Percentiles rank a stretch among this genome's conserved stretches.
Evolutionary conservation across 2,113 vertebrate species (phyloP).

Genomic region (Willisornis vidua): DNA sequence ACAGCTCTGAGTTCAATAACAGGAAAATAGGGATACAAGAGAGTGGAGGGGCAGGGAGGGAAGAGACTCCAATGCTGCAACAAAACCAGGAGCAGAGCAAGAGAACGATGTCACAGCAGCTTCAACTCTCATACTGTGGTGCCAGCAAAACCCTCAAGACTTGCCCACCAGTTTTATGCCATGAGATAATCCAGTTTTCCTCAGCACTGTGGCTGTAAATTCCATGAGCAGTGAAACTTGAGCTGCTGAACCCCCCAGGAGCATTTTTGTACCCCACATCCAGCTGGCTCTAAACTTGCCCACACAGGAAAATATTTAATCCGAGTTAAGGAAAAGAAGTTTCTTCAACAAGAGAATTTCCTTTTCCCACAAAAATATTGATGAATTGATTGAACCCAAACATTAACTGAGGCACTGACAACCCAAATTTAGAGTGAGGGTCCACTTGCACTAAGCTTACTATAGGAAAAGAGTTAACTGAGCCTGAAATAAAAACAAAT

Average conservation of each 20-base stretch:
- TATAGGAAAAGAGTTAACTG: not conserved
- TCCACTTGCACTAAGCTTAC: not conserved
- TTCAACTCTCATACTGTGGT: not conserved
- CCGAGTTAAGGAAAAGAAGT: not conserved
- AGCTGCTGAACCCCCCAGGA: not conserved
- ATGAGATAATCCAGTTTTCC: not conserved
- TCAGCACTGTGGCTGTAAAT: not conserved
- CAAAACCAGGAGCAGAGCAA: not conserved
- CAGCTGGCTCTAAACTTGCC: not conserved
- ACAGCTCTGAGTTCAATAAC: not conserved
- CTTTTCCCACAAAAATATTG: not conserved
- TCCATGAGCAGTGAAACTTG: not conserved
- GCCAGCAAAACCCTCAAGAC: no score
- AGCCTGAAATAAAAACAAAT: slow-evolving; percentile 18
- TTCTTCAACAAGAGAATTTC: not conserved
- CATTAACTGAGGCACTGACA: not conserved
- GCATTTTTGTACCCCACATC: not conserved
- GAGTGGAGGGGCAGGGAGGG: not conserved
- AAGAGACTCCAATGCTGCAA: not conserved
- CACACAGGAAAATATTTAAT: not conserved
- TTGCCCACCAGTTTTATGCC: no score
- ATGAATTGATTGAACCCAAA: not conserved
- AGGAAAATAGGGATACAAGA: not conserved
- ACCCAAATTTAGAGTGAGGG: not conserved
- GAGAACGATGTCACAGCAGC: fast-evolving